Conservation (phyloP, 2,888 invertebrate genomes). For the Mylabris sibirica region DNA sequence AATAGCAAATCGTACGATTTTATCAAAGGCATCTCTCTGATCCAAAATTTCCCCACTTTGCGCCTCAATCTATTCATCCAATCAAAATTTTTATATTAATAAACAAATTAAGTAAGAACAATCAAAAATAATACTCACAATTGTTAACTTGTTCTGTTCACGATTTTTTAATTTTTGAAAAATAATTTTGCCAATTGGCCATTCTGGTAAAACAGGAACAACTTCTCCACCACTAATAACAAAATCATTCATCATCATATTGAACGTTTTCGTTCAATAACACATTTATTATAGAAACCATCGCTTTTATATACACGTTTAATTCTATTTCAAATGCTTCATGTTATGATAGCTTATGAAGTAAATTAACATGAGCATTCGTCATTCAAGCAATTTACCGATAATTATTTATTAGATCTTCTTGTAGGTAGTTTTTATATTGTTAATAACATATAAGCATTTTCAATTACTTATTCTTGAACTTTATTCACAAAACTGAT, state of each 20-base stretch:
- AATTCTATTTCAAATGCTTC: too few relatives aligned
- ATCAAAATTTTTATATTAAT: too few relatives aligned
- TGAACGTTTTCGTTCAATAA: background rate
- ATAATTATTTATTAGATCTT: too few relatives aligned
- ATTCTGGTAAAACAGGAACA: background rate
- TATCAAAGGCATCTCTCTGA: slow-evolving; percentile 1
- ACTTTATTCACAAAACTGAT: too few relatives aligned
- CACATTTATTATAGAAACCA: too few relatives aligned
- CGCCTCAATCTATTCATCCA: slow-evolving; percentile 34
- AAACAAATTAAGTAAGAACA: background rate
- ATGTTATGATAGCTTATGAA: too few relatives aligned
- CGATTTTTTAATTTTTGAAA: background rate
- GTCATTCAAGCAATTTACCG: too few relatives aligned
- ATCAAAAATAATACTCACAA: background rate
- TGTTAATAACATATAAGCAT: too few relatives aligned
- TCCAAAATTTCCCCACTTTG: background rate
- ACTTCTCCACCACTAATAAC: background rate
- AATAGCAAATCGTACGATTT: slow-evolving; percentile 11
- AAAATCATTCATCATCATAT: background rate
- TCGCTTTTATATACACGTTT: too few relatives aligned
- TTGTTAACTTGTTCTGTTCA: background rate
- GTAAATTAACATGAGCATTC: too few relatives aligned
- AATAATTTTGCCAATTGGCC: background rate
- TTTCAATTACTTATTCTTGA: too few relatives aligned
- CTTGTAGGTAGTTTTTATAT: too few relatives aligned